Evolutionary conservation across 2,888 invertebrate species (phyloP).

Genomic region (Drosophila anceps): DNA sequence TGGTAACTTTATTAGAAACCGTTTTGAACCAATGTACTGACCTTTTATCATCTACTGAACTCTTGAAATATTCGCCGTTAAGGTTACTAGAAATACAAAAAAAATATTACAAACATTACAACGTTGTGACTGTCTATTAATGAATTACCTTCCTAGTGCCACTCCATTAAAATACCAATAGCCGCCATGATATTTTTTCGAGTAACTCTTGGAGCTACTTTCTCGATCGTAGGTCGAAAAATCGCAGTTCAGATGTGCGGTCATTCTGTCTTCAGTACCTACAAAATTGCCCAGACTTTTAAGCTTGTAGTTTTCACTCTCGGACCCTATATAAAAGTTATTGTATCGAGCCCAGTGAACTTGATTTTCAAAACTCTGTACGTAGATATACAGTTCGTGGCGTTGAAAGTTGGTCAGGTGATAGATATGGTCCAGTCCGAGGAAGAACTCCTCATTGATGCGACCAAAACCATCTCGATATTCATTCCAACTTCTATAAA

Average conservation of each 20-base stretch:
- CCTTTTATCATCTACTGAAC: fast-evolving
- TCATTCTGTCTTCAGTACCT: background rate
- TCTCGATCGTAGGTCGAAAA: constrained; percentile 7
- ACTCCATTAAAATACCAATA: background rate
- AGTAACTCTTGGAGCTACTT: fast-evolving
- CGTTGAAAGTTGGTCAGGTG: background rate
- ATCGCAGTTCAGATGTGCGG: background rate
- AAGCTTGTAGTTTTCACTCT: background rate
- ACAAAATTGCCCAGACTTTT: background rate
- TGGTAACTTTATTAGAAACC: background rate
- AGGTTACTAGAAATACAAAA: constrained; percentile 3
- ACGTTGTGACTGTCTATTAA: background rate
- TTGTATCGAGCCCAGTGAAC: background rate
- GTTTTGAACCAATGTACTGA: background rate
- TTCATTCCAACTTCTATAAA: background rate
- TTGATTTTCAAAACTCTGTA: background rate
- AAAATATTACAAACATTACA: background rate
- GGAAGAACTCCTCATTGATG: background rate
- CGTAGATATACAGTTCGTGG: background rate
- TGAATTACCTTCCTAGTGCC: background rate
- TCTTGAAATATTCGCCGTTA: background rate
- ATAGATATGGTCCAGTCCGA: background rate
- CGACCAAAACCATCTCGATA: background rate
- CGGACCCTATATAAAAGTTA: background rate
- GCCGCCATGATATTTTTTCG: background rate